These are phyloP conservation scores for Apamea anceps DNA, from an alignment of 2,888 invertebrate genomes.

Conservation along the genomic window DNA sequence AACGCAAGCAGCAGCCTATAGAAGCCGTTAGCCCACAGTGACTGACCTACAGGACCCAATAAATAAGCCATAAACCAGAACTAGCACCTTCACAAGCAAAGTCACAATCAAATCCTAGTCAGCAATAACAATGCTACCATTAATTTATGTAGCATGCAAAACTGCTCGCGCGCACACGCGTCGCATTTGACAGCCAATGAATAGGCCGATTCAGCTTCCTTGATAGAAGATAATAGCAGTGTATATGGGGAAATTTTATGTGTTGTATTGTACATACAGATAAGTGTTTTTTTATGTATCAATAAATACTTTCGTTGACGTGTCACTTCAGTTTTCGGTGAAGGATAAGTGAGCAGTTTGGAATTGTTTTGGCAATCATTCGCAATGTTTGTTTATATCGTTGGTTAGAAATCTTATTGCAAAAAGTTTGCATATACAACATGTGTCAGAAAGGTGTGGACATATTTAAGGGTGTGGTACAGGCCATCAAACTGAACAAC, in stretches of 20 bases:
- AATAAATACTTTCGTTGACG: constrained; percentile 34
- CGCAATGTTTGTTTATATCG: constrained; percentile 15
- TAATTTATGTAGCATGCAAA: constrained; percentile 55
- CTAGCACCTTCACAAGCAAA: constrained; percentile 21
- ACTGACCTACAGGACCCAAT: not conserved
- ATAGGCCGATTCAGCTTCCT: constrained; percentile 53
- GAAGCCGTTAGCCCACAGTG: not conserved
- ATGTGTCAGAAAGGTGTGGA: not conserved
- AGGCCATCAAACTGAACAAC: not conserved
- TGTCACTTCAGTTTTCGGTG: constrained; percentile 23
- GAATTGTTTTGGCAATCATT: constrained; percentile 11
- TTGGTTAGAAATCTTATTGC: constrained; percentile 16
- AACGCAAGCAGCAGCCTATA: too few species aligned
- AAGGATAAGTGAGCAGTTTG: constrained; percentile 13
- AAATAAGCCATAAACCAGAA: not conserved
- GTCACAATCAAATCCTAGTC: constrained; percentile 22
- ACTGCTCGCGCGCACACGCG: constrained; percentile 36
- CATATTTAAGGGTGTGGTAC: not conserved
- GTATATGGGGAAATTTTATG: constrained; percentile 20
- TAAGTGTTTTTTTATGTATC: constrained; percentile 18
- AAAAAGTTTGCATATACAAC: not conserved
- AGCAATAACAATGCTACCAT: constrained; percentile 38
- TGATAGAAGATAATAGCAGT: constrained; percentile 54
- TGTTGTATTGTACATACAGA: constrained; percentile 13
- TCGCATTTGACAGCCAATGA: constrained; percentile 54